phyloP scores from a whole-genome alignment of 2,113 vertebrate species.

The Empidonax alnorum region DNA sequence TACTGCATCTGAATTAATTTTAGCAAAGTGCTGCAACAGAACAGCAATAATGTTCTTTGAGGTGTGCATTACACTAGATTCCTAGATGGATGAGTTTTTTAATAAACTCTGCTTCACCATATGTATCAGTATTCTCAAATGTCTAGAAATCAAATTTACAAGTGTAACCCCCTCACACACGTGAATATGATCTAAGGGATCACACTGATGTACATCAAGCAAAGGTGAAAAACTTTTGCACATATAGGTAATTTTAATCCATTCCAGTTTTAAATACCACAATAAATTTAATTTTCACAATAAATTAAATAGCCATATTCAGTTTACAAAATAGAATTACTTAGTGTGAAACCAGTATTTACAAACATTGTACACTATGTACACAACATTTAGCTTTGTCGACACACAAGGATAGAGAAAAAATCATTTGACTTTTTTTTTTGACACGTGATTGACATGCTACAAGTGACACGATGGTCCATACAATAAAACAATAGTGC shows the following conservation, averaged over 20 bases:
- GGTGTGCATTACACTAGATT: background rate
- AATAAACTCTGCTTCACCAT: background rate
- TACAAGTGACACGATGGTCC: constrained; percentile 70
- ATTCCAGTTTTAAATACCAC: constrained; percentile 86
- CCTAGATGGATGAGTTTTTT: background rate
- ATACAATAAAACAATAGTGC: constrained; percentile 78
- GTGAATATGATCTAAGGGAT: background rate
- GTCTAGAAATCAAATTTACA: background rate
- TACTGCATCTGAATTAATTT: constrained; percentile 29
- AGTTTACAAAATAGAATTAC: constrained; percentile 90
- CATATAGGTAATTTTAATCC: constrained; percentile 83
- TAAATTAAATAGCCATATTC: constrained; percentile 88
- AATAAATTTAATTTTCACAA: constrained; percentile 87
- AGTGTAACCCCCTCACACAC: background rate
- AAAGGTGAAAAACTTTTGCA: constrained; percentile 56
- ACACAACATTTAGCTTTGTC: constrained; percentile 72
- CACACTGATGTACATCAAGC: background rate
- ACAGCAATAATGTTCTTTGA: background rate
- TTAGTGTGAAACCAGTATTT: constrained; percentile 87
- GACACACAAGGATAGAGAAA: constrained; percentile 68
- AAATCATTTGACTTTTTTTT: constrained; percentile 60
- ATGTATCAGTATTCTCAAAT: background rate
- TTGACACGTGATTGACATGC: constrained; percentile 75
- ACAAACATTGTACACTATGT: constrained; percentile 83
- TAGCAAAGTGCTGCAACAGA: background rate